phyloP scores from a whole-genome alignment of 2,797 vertebrate species.

The Enteromius viviparus region DNA sequence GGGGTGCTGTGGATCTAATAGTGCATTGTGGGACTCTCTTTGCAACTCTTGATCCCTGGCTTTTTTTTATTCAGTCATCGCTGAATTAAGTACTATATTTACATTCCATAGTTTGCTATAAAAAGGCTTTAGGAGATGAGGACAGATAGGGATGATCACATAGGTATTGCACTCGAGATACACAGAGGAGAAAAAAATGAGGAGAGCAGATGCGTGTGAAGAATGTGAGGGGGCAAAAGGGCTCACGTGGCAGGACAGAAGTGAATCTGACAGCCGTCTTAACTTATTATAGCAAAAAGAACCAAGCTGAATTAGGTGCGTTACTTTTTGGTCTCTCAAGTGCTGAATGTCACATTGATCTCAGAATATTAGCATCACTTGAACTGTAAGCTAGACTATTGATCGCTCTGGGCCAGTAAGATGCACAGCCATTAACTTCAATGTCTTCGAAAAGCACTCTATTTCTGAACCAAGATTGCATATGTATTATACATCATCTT shows the following conservation, averaged over 20 bases:
- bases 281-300: constrained; percentile 76
- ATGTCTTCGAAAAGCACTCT: constrained; percentile 50
- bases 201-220: constrained; percentile 39
- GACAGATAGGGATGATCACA: constrained; percentile 53
- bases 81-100: constrained; percentile 20
- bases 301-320: constrained; percentile 76
- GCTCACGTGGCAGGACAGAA: constrained; percentile 72
- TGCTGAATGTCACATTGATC: constrained; percentile 67
- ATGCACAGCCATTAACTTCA: constrained; percentile 58
- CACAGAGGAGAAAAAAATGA: constrained; percentile 28
- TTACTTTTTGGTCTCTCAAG: constrained; percentile 65
- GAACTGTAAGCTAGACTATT: constrained; percentile 68
- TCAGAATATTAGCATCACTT: constrained; percentile 71
- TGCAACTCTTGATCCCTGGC: neutral
- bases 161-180: constrained; percentile 57
- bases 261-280: constrained; percentile 76
- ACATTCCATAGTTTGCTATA: constrained; percentile 24
- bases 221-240: constrained; percentile 18
- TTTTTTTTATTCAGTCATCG: neutral
- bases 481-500: constrained; percentile 51
- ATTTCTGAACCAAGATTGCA: constrained; percentile 56
- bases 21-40: neutral
- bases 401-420: constrained; percentile 64
- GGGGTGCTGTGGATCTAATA: constrained; percentile 55
- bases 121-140: neutral